Percentiles rank a stretch among this genome's conserved stretches.
Evolutionary conservation across 2,888 invertebrate genomes (phyloP).

Genomic region (Fragum whitleyi): DNA sequence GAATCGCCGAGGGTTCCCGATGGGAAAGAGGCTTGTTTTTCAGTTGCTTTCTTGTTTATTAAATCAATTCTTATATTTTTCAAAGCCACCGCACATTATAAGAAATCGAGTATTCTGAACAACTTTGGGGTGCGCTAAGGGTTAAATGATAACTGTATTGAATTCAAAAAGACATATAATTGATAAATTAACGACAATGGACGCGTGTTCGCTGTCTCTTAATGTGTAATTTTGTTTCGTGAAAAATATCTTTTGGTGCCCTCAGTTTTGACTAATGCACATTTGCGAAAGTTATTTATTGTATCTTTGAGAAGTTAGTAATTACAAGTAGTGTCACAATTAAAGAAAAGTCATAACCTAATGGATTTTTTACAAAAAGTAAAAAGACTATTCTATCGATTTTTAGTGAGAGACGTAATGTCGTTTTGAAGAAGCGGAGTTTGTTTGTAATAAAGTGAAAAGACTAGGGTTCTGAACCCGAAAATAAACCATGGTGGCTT

Average conservation of each 20-base stretch:
- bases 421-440: no score
- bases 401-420: no score
- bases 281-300: slow-evolving; percentile 14
- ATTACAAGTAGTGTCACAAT: slow-evolving; percentile 3
- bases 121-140: no score
- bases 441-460: no score
- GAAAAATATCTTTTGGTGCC: slow-evolving; percentile 48
- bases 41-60: background rate
- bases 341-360: slow-evolving; percentile 14
- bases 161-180: slow-evolving; percentile 7
- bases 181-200: slow-evolving; percentile 13
- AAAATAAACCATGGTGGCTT: no score
- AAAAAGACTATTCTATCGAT: no score
- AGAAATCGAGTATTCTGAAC: no score
- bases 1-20: no score
- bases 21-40: no score
- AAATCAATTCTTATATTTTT: no score
- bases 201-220: slow-evolving; percentile 14
- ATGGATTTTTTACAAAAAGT: background rate
- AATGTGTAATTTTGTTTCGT: slow-evolving; percentile 40
- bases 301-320: background rate
- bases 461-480: no score
- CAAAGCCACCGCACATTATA: no score
- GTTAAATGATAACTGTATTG: background rate
- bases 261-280: slow-evolving; percentile 46